A percentile compares a stretch with the other conserved stretches of the same genome.
Conservation (phyloP, 2,888 invertebrate genomes). For the Megaustenia siamemsis region DNA sequence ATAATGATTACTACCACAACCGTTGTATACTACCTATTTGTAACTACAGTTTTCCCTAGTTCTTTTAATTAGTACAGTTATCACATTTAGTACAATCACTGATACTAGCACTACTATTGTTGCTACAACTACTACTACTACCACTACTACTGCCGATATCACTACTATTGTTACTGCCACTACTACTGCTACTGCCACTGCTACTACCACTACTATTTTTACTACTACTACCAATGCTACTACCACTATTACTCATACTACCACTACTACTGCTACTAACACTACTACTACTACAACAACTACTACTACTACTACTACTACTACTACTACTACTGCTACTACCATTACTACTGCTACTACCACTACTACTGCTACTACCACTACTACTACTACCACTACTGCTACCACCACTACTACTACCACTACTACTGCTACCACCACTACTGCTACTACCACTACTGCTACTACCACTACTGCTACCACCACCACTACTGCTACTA, state of each 20-base stretch:
- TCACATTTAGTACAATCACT: too few species aligned
- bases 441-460: too few species aligned
- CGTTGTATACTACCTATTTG: too few species aligned
- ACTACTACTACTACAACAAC: not conserved
- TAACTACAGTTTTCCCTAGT: too few species aligned
- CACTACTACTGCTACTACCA: not conserved
- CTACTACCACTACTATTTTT: too few species aligned
- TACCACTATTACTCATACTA: not conserved
- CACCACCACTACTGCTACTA: not conserved
- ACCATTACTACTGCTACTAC: not conserved
- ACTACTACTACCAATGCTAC: not conserved
- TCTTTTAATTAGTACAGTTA: too few species aligned
- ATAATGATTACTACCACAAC: too few species aligned
- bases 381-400: not conserved
- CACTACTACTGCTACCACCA: not conserved
- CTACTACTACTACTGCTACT: conserved; percentile 1
- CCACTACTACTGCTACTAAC: not conserved
- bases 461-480: not conserved
- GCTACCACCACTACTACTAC: not conserved
- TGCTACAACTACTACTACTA: not conserved
- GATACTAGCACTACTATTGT: too few species aligned
- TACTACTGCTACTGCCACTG: not conserved
- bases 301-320: conserved; percentile 2
- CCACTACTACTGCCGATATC: not conserved
- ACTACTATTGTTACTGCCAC: not conserved